Evolutionary conservation across 2,797 vertebrate genomes (phyloP).

Genomic region (Pogoniulus pusillus): DNA sequence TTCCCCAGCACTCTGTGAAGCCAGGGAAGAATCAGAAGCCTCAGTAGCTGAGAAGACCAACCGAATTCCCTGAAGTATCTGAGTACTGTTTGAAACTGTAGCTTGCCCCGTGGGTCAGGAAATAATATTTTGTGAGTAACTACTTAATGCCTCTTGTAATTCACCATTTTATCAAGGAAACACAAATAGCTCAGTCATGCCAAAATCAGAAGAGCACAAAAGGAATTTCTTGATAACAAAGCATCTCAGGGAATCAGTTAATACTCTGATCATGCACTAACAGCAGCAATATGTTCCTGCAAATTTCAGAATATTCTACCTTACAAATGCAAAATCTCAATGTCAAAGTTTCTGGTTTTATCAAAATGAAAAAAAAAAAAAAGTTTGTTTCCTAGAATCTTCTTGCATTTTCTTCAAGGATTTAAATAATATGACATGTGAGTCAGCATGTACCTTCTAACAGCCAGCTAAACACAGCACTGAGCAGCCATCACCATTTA

Average conservation of each 20-base stretch:
- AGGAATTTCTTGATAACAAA: not conserved
- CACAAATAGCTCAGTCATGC: not conserved
- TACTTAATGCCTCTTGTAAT: too few species aligned
- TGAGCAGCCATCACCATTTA: not conserved
- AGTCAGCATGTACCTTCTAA: not conserved
- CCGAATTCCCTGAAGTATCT: too few species aligned
- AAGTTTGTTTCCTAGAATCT: not conserved
- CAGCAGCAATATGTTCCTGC: not conserved
- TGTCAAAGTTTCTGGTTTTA: not conserved
- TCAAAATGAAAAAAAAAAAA: not conserved
- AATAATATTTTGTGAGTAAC: too few species aligned
- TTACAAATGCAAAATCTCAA: not conserved
- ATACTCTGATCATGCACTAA: not conserved
- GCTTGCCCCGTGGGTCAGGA: too few species aligned
- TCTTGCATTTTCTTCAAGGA: not conserved
- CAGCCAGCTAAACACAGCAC: not conserved
- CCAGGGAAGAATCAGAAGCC: too few species aligned
- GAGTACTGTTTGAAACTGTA: too few species aligned
- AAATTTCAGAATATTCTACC: not conserved
- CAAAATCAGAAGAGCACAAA: not conserved
- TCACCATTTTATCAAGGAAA: not conserved
- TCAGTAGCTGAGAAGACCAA: too few species aligned
- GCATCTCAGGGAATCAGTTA: not conserved
- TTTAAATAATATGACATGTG: not conserved
- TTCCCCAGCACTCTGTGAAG: too few species aligned